Evolutionary conservation across 1,140 invertebrate genomes (phyloP), one percentile per base, ranked within the genome.

Genomic region (Gonioctena quinquepunctata): DNA sequence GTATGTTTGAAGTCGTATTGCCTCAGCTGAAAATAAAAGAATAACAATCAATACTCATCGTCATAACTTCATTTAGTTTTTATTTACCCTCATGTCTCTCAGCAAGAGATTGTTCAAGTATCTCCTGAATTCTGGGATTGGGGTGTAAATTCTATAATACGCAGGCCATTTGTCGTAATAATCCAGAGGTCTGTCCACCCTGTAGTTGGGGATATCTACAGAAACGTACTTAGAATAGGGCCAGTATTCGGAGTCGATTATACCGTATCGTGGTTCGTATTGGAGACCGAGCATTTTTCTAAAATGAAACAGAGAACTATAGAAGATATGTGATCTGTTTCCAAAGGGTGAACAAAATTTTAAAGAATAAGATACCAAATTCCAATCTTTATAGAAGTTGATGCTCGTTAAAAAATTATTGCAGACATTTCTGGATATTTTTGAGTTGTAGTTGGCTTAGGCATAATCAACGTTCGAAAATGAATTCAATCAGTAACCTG

Each of bases 41-140:
- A n/a, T n/a, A n/a, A n/a, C n/a, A n/a, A n/a, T n/a, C n/a, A 11
- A 1, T 13, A 54, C 18, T 54, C 18, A 42, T 7, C n/a, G 33
- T n/a, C 21, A 50, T 22, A 65, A 26, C 56, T 7, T n/a, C n/a
- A n/a, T n/a, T n/a, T n/a, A n/a, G n/a, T n/a, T n/a, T n/a, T 26
- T 11, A 52, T 66, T 68, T 70, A 75, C 73, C 61, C 73, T 48
- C 27, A 75, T 52, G 50, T 75, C 73, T 60, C 73, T 71, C 2
- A 71, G 68, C 27, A 75, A 27, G 21, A 75, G 67, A 49, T 75
- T 75, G 54, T 75, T 75, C 27, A 75, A 50, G 48, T 75, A 75
- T 5, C 19, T 69, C 56, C 73, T 66, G 25, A 67, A 75, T 4
- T 70, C 54, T 21, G 50, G 70, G 11, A 75, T 42, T 0, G 73